Evolutionary conservation across 2,888 invertebrate genomes (phyloP).

Genomic region (Mantis religiosa): DNA sequence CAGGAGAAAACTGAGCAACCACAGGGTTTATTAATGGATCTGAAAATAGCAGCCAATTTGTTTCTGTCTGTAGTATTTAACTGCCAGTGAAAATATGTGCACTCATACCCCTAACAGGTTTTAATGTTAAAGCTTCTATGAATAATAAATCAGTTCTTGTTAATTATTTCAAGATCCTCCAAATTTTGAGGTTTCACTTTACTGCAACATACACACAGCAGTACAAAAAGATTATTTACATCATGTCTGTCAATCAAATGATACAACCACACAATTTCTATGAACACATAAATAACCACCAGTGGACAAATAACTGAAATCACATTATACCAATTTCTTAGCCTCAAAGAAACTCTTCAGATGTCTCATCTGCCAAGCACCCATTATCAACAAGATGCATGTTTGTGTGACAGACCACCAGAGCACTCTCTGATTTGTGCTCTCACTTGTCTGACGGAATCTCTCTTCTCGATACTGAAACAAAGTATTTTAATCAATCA

Average conservation of each 20-base stretch:
- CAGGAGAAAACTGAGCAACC: no score
- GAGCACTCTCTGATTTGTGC: conserved; percentile 89
- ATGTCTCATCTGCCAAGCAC: conserved; percentile 99
- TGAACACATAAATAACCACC: neutral
- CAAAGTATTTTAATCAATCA: neutral
- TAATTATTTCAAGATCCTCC: neutral
- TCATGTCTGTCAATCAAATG: neutral
- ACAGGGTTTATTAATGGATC: no score
- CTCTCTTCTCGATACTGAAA: conserved; percentile 67
- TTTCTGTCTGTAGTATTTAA: no score
- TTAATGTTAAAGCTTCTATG: neutral
- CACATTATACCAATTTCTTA: conserved; percentile 85
- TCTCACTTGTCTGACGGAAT: conserved; percentile 91
- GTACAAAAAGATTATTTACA: neutral
- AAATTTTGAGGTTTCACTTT: neutral
- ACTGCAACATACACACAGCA: neutral
- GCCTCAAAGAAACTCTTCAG: conserved; percentile 99
- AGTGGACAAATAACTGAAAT: neutral
- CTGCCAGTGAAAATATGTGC: no score
- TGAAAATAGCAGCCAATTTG: no score
- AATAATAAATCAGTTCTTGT: neutral
- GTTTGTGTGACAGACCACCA: conserved; percentile 98
- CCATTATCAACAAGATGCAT: conserved; percentile 83
- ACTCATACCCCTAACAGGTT: no score
- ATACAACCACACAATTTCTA: neutral